These are phyloP conservation scores for Callyntrura sp. DNA, from an alignment of 2,888 invertebrate species.

Conservation along the genomic window DNA sequence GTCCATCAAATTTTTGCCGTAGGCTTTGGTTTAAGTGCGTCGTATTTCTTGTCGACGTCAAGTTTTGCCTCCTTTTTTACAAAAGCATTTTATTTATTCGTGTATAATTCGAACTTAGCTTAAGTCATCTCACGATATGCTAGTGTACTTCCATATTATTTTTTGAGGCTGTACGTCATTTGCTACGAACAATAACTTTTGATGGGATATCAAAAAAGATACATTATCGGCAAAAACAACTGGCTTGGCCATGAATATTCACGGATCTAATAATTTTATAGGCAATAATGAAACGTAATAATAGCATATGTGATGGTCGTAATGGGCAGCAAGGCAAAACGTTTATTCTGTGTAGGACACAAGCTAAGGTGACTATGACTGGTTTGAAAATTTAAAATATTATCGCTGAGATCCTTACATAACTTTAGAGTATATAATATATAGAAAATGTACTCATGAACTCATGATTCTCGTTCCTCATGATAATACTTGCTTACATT, in stretches of 20 bases:
- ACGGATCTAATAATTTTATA: slow-evolving; percentile 56
- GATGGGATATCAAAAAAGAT: neutral
- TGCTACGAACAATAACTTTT: slow-evolving; percentile 19
- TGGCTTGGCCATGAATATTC: slow-evolving; percentile 56
- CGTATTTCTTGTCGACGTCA: slow-evolving; percentile 44
- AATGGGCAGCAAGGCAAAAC: neutral
- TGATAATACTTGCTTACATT: too few relatives aligned
- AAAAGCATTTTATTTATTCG: neutral
- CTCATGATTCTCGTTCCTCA: too few relatives aligned
- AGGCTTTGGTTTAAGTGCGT: slow-evolving; percentile 46
- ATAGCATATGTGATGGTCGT: neutral
- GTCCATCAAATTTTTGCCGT: slow-evolving; percentile 40
- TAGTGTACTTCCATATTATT: slow-evolving; percentile 1
- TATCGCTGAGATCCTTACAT: too few relatives aligned
- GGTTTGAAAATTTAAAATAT: too few relatives aligned
- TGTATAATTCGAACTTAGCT: neutral
- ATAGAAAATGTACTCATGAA: too few relatives aligned
- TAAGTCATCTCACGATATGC: neutral
- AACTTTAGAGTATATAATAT: too few relatives aligned
- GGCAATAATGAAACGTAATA: neutral
- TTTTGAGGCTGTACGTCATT: slow-evolving; percentile 35
- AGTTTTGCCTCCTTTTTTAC: slow-evolving; percentile 5
- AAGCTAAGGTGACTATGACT: too few relatives aligned
- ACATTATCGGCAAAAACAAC: slow-evolving; percentile 27
- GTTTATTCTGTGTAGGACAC: neutral